phyloP scores from a whole-genome alignment of 1,140 invertebrate genomes.

The Nymphalis io region DNA sequence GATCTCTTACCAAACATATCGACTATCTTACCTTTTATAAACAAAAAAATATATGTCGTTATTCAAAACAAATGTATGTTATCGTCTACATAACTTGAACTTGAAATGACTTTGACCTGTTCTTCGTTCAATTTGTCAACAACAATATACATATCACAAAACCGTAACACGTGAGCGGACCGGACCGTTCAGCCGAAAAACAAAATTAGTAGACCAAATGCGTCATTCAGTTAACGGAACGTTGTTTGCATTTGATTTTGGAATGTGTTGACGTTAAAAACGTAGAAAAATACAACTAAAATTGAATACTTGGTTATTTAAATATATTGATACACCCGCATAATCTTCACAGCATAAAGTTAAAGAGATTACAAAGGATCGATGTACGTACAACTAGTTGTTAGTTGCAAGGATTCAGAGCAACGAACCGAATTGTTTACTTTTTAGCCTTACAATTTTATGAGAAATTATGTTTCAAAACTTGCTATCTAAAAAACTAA shows the following conservation, averaged over 20 bases:
- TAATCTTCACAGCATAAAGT: conserved; percentile 33
- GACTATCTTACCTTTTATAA: too few relatives aligned
- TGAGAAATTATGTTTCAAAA: not conserved
- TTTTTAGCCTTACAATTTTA: not conserved
- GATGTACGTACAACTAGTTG: conserved; percentile 37
- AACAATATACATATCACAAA: conserved; percentile 51
- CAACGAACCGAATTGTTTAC: conserved; percentile 46
- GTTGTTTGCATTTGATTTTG: conserved; percentile 62
- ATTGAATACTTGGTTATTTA: not conserved
- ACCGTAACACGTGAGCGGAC: conserved; percentile 65
- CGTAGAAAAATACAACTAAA: not conserved
- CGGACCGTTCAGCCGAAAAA: conserved; percentile 44
- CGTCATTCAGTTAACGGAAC: conserved; percentile 73
- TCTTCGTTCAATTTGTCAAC: conserved; percentile 59
- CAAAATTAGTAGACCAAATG: conserved; percentile 63
- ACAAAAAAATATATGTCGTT: too few relatives aligned
- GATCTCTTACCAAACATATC: too few relatives aligned
- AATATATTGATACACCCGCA: conserved; percentile 10
- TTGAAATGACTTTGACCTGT: conserved; percentile 66
- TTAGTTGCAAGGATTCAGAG: conserved; percentile 61
- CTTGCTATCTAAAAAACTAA: not conserved
- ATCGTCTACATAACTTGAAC: too few relatives aligned
- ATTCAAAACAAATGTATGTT: too few relatives aligned
- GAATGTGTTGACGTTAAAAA: conserved; percentile 15
- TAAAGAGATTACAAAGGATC: conserved; percentile 67